Conservation (phyloP, 1,140 invertebrate species). For the Papilio machaon region DNA sequence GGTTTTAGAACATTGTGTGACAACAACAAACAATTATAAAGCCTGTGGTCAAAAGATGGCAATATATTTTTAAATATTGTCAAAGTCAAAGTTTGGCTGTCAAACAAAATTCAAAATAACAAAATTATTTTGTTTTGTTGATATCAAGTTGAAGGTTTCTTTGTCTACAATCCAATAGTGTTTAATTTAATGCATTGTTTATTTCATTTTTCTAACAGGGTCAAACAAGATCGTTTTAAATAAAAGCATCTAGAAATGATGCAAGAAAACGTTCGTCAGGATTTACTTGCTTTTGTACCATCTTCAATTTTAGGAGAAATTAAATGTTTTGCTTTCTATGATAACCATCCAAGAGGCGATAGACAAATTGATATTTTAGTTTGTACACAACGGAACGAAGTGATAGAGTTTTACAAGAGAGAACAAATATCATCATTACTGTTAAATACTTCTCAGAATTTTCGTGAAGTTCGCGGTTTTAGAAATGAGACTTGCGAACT, state of each 20-base stretch:
- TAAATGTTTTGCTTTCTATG: slow-evolving; percentile 65
- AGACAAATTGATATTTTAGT: slow-evolving; percentile 60
- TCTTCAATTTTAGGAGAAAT: slow-evolving; percentile 45
- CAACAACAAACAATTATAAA: too few relatives aligned
- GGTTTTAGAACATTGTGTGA: too few relatives aligned
- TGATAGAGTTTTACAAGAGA: slow-evolving; percentile 61
- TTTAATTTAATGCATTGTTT: background rate
- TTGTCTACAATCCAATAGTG: background rate
- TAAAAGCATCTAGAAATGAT: slow-evolving; percentile 5
- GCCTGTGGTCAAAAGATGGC: too few relatives aligned
- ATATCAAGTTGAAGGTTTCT: background rate
- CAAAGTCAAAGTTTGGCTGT: background rate
- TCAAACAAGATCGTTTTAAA: background rate
- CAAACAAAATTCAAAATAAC: background rate
- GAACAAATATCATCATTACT: slow-evolving; percentile 52
- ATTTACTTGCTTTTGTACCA: slow-evolving; percentile 49
- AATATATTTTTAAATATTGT: too few relatives aligned
- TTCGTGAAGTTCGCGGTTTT: slow-evolving; percentile 53
- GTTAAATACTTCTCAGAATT: slow-evolving; percentile 44
- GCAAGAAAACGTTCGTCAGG: slow-evolving; percentile 44
- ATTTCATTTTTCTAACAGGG: background rate
- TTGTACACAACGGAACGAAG: slow-evolving; percentile 58
- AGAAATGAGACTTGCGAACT: slow-evolving; percentile 61
- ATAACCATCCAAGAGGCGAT: slow-evolving; percentile 62
- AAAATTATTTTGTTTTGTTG: background rate